Percentiles rank a stretch among this genome's conserved stretches.
Evolutionary conservation across 2,113 vertebrate species (phyloP).

Genomic region (Dascyllus trimaculatus): DNA sequence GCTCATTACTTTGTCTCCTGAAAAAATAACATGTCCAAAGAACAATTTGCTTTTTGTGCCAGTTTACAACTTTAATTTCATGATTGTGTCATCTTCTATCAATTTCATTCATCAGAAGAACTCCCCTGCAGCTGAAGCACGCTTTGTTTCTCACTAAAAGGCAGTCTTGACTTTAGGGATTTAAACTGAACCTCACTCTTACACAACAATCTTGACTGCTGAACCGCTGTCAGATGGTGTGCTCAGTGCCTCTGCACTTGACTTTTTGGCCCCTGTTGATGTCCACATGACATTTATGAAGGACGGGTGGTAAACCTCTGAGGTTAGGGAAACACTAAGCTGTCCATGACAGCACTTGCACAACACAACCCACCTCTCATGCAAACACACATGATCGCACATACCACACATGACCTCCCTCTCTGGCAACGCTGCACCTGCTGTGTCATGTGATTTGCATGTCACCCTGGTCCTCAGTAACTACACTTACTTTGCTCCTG

Average conservation of each 20-base stretch:
- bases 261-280: not conserved
- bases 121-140: conserved; percentile 12
- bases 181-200: conserved; percentile 3
- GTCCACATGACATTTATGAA: conserved; percentile 41
- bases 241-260: conserved; percentile 15
- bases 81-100: not conserved
- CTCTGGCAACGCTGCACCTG: conserved; percentile 45
- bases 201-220: conserved; percentile 18
- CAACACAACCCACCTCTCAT: conserved; percentile 7
- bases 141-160: conserved; percentile 8
- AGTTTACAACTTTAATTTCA: not conserved
- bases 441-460: conserved; percentile 33
- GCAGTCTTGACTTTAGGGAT: not conserved
- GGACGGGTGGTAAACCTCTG: conserved; percentile 13
- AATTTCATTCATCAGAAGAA: conserved; percentile 10
- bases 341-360: conserved; percentile 5
- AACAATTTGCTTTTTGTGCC: conserved; percentile 4
- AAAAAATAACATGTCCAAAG: conserved; percentile 15
- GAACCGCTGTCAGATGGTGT: conserved; percentile 26
- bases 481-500: conserved; percentile 1
- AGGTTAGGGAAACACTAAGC: conserved; percentile 52
- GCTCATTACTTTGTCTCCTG: conserved; percentile 21
- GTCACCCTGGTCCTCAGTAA: conserved; percentile 13
- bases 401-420: conserved; percentile 19
- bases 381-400: conserved; percentile 42